Conservation (phyloP, 2,113 vertebrate genomes). For the Rhagologus leucostigma region DNA sequence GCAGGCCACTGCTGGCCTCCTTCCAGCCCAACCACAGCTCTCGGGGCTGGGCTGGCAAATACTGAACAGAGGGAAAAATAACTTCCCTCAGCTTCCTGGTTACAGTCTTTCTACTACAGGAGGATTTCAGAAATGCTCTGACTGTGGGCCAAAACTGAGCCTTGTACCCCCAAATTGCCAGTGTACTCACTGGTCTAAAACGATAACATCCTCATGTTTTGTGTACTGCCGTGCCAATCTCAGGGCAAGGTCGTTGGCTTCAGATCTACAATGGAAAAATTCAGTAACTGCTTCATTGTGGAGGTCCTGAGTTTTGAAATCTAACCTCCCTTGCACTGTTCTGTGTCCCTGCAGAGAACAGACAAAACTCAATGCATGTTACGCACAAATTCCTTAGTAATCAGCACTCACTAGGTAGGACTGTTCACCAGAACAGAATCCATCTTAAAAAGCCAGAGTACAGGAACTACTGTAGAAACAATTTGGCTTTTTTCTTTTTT, state of each 20-base stretch:
- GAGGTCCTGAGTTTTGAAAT: not conserved
- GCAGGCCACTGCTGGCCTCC: not conserved
- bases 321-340: not conserved
- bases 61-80: not conserved
- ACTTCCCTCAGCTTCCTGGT: not conserved
- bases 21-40: not conserved
- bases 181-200: slow-evolving; percentile 87
- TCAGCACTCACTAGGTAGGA: not conserved
- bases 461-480: not conserved
- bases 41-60: not conserved
- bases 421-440: not conserved
- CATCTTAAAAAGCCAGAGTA: not conserved
- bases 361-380: not conserved
- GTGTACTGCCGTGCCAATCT: slow-evolving; percentile 88
- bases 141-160: not conserved
- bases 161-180: not conserved
- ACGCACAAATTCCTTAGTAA: not conserved
- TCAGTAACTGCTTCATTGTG: not conserved
- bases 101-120: not conserved
- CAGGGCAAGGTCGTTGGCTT: slow-evolving; percentile 92
- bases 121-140: not conserved
- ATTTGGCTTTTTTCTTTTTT: not conserved
- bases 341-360: not conserved
- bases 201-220: slow-evolving; percentile 83
- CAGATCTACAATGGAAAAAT: slow-evolving; percentile 77